Evolutionary conservation across 2,888 invertebrate species (phyloP), one percentile per base, ranked within the genome.

Genomic region (Globia sparganii): DNA sequence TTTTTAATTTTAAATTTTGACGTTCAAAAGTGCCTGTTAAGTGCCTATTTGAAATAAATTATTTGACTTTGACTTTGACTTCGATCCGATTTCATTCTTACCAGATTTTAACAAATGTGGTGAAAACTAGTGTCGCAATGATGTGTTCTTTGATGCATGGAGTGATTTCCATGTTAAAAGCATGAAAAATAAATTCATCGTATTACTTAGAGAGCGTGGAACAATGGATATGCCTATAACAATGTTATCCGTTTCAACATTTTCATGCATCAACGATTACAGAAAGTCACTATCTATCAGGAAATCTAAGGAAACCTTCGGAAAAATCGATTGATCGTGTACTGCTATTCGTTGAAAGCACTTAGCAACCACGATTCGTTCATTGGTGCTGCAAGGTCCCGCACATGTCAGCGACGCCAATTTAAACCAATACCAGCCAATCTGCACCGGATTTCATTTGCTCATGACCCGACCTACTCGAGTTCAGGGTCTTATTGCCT

Each of bases 401-500:
- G 58, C 21, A 62, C 43, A 68, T 80, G 77, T 66, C 70, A 74
- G 49, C 59, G 71, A 46, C 66, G 11, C 58, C 76, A 87, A 82
- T 88, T 87, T 78, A 77, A 81, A 77, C 78, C 75, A 81, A 85
- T 81, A 78, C 62, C 21, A 65, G 53, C 72, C 79, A 76, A 86
- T 81, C 28, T 64, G 66, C 58, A 78, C 78, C 67, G 73, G 78
- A 83, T 82, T 86, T 75, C 46, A 85, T 79, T 72, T 75, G 72
- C 69, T n/a, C n/a, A 78, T 65, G 71, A 64, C 74, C 74, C 71
- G 68, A 78, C 62, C 75, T 64, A 37, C 53, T 71, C 31, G 58
- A 56, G 75, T 80, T 80, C 84, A 84, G 31, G 72, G 80, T 70
- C 69, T 18, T 61, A 43, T 62, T 37, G 46, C 43, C 72, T 59